A percentile compares a stretch with the other conserved stretches of the same genome.
Conservation (phyloP, 2,888 invertebrate species). For the Melinaea menophilus region DNA sequence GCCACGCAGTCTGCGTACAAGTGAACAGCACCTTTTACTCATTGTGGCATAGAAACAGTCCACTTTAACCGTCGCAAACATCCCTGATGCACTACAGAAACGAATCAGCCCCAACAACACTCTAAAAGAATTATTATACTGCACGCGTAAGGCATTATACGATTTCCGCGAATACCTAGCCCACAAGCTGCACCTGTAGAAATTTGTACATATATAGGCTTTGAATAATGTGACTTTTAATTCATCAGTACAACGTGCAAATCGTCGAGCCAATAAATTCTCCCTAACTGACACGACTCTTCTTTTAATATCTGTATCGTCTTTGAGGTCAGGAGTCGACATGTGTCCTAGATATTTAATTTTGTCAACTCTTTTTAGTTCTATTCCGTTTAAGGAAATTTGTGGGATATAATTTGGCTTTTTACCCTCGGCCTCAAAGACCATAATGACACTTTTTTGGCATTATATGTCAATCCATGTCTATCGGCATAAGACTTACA, state of each 20-base stretch:
- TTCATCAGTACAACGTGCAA: constrained; percentile 6
- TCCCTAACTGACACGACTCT: neutral
- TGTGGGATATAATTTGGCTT: no score
- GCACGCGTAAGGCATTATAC: neutral
- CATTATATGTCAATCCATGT: no score
- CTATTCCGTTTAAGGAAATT: neutral
- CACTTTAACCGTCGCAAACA: neutral
- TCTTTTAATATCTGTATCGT: constrained; percentile 9
- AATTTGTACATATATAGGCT: neutral
- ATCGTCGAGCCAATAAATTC: constrained; percentile 11
- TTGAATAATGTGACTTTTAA: constrained; percentile 10
- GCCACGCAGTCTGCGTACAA: neutral
- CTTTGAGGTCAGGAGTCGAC: constrained; percentile 2
- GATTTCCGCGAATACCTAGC: neutral
- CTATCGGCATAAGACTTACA: no score
- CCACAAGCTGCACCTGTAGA: neutral
- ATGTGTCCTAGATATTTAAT: constrained; percentile 9
- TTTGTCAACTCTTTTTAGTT: neutral
- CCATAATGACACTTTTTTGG: no score
- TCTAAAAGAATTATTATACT: constrained; percentile 14
- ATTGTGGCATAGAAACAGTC: neutral
- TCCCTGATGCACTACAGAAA: neutral
- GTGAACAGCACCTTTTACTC: neutral
- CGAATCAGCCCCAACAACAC: constrained; percentile 1
- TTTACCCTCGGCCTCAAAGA: no score